These are phyloP conservation scores for Tetraneura akinire DNA, from an alignment of 1,140 invertebrate genomes.

Conservation along the genomic window DNA sequence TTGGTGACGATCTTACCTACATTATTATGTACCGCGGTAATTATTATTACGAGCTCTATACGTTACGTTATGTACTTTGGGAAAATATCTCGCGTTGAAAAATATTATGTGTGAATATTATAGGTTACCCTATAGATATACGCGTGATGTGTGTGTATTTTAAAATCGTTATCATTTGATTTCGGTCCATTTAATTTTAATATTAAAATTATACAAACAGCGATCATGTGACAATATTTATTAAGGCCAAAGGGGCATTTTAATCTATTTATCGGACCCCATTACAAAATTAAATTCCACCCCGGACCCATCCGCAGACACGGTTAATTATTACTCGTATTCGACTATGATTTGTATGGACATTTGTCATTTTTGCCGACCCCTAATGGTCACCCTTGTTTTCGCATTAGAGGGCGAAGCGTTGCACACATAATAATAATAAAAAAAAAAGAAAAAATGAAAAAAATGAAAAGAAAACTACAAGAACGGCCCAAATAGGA, in stretches of 20 bases:
- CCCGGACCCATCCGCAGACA: background rate
- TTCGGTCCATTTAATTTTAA: conserved; percentile 51
- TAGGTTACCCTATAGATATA: conserved; percentile 13
- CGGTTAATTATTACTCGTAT: conserved; percentile 45
- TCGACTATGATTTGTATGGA: conserved; percentile 46
- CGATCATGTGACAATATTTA: conserved; percentile 45
- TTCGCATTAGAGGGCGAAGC: conserved; percentile 25
- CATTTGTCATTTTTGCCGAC: conserved; percentile 48
- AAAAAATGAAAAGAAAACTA: conserved; percentile 28
- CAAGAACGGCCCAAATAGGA: background rate
- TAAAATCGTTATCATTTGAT: conserved; percentile 46
- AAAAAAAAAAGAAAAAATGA: too few species aligned
- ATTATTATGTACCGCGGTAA: background rate
- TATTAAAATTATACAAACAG: conserved; percentile 32
- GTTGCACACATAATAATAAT: background rate
- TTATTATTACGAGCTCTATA: background rate
- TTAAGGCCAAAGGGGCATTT: conserved; percentile 37
- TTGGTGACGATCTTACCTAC: background rate
- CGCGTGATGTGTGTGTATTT: too few species aligned
- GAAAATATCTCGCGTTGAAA: background rate
- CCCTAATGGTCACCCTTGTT: conserved; percentile 42
- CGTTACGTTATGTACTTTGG: background rate
- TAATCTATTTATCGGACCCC: conserved; percentile 51
- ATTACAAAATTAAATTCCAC: conserved; percentile 49
- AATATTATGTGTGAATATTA: background rate